Percentiles rank a stretch among this genome's conserved stretches.
Conservation (phyloP, 2,113 vertebrate genomes). For the Microcebus tavaratra region DNA sequence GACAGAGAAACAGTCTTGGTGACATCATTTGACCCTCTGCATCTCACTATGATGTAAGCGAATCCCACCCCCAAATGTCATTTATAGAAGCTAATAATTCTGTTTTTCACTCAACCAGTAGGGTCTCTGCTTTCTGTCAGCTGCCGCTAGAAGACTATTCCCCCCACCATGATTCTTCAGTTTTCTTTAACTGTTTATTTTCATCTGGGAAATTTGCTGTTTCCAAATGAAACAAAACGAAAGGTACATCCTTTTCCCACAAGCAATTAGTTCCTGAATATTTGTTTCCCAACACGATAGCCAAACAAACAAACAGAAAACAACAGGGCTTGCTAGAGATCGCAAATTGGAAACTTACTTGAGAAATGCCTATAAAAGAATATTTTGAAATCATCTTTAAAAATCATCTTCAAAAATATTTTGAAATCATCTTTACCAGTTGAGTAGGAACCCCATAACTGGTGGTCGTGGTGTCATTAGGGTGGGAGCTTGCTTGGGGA, state of each 20-base stretch:
- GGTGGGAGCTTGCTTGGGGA: neutral
- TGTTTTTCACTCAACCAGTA: neutral
- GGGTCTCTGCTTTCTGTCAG: neutral
- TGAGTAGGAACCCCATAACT: neutral
- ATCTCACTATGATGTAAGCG: neutral
- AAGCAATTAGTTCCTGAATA: neutral
- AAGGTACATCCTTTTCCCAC: neutral
- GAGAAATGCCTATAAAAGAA: neutral
- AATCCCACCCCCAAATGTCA: neutral
- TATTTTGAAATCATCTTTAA: conserved; percentile 16
- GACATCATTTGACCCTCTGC: neutral
- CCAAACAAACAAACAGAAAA: neutral
- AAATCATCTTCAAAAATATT: neutral
- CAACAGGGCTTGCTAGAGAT: neutral
- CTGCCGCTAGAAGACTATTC: neutral
- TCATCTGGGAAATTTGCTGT: neutral
- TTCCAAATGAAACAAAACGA: conserved; percentile 13
- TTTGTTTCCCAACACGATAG: neutral
- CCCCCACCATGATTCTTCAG: neutral
- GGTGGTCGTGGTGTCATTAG: neutral
- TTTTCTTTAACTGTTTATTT: neutral
- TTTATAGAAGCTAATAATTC: neutral
- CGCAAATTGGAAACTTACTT: neutral
- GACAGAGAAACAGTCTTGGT: neutral
- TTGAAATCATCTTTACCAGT: neutral